Percentiles rank a stretch among this genome's conserved stretches.
These are phyloP conservation scores for Numenius arquata DNA, from an alignment of 2,113 vertebrate genomes.

Conservation along the genomic window DNA sequence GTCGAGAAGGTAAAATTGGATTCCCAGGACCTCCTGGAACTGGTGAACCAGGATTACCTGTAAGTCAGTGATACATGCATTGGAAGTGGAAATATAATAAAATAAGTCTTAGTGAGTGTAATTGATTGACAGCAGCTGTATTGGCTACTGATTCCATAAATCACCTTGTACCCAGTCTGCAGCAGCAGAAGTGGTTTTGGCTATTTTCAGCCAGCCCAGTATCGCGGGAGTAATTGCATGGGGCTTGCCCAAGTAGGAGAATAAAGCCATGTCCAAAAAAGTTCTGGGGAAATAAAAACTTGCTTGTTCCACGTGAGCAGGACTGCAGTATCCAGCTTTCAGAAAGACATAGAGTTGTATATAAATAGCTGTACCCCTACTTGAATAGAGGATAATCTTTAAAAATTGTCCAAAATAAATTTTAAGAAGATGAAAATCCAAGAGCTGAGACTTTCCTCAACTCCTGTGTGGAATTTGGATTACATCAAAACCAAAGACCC, in stretches of 20 bases:
- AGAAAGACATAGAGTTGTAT: not conserved
- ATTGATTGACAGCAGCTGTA: not conserved
- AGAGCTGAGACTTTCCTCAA: not conserved
- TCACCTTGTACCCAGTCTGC: not conserved
- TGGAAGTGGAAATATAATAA: not conserved
- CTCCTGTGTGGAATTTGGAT: not conserved
- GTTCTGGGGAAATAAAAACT: not conserved
- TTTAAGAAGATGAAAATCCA: not conserved
- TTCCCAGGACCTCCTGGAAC: conserved; percentile 74
- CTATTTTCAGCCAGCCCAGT: not conserved
- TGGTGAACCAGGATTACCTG: conserved; percentile 82
- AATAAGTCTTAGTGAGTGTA: not conserved
- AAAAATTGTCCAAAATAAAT: not conserved
- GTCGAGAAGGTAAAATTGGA: conserved; percentile 80
- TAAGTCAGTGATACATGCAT: conserved; percentile 61
- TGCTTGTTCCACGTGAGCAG: not conserved
- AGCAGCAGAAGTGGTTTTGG: not conserved
- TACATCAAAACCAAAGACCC: not conserved
- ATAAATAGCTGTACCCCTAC: not conserved
- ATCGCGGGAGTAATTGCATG: not conserved
- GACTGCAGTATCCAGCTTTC: not conserved
- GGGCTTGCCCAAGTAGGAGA: not conserved
- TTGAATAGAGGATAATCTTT: not conserved
- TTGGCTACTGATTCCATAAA: not conserved
- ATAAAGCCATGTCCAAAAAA: not conserved